phyloP scores from a whole-genome alignment of 1,140 invertebrate genomes.

The Ylistrum balloti region DNA sequence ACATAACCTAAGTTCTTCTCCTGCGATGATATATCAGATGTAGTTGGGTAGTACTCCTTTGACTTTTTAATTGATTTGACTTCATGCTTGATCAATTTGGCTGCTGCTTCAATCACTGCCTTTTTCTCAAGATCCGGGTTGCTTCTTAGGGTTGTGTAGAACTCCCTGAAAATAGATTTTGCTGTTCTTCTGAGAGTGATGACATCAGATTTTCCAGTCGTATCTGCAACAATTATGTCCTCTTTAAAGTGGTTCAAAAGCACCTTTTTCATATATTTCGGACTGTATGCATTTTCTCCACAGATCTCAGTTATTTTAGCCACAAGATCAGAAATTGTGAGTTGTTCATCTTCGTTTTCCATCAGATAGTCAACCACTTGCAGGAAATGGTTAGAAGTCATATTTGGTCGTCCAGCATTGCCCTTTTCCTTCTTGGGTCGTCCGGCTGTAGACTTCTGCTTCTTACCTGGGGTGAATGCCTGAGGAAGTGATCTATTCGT shows the following conservation, averaged over 20 bases:
- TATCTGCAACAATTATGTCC: constrained; percentile 49
- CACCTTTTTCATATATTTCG: constrained; percentile 62
- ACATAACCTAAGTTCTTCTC: constrained; percentile 15
- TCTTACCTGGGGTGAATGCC: background rate
- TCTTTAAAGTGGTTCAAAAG: constrained; percentile 58
- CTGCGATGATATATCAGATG: constrained; percentile 37
- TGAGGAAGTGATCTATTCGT: constrained; percentile 43
- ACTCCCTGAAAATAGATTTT: constrained; percentile 53
- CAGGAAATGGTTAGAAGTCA: constrained; percentile 46
- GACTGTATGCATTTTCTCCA: constrained; percentile 53
- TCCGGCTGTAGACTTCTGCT: background rate
- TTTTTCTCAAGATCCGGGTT: constrained; percentile 21
- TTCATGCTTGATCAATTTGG: constrained; percentile 56
- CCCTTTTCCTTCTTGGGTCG: background rate
- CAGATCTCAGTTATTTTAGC: constrained; percentile 55
- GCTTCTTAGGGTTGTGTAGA: constrained; percentile 40
- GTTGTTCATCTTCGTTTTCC: constrained; percentile 61
- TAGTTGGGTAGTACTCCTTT: constrained; percentile 47
- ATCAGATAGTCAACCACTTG: constrained; percentile 51
- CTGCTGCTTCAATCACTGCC: constrained; percentile 54
- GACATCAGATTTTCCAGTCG: constrained; percentile 60
- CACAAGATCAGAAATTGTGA: constrained; percentile 55
- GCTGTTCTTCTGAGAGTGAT: constrained; percentile 53
- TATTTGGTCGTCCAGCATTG: constrained; percentile 45
- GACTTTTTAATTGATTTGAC: constrained; percentile 44